Percentiles rank a stretch among this genome's conserved stretches.
Evolutionary conservation across 2,113 vertebrate genomes (phyloP).

Genomic region (Erythrolamprus reginae): DNA sequence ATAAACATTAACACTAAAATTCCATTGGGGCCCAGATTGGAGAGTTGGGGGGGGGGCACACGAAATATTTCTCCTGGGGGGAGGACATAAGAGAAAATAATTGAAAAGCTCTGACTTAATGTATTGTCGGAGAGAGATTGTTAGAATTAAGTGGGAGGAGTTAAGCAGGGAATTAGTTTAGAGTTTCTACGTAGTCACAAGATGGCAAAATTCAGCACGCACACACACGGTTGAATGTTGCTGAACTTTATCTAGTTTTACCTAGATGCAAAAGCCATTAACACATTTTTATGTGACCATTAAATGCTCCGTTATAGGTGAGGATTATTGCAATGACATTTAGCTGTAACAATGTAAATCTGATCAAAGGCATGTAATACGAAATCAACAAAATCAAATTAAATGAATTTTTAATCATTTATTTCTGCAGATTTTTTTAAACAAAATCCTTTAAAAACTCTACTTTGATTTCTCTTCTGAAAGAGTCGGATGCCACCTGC

Average conservation of each 20-base stretch:
- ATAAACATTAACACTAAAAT: too few species aligned
- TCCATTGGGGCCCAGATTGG: too few species aligned
- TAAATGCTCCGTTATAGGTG: neutral
- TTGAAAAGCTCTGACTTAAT: too few species aligned
- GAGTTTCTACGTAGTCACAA: neutral
- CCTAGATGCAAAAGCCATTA: neutral
- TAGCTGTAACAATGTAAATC: neutral
- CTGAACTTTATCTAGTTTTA: too few species aligned
- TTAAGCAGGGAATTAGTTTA: neutral
- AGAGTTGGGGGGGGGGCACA: too few species aligned
- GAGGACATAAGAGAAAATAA: too few species aligned
- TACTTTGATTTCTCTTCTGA: neutral
- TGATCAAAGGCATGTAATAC: neutral
- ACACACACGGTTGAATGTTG: neutral
- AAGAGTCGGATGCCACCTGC: neutral
- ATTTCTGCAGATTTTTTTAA: neutral
- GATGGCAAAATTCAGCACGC: neutral
- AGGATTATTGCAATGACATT: neutral
- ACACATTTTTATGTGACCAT: neutral
- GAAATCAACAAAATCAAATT: neutral
- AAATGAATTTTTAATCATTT: neutral
- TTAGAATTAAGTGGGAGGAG: too few species aligned
- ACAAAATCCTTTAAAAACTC: neutral
- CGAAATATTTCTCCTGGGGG: too few species aligned
- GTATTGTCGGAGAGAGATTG: too few species aligned